These are phyloP conservation scores for Phenganax marumi DNA, from an alignment of 92 coral and sea anemone species.

Conservation along the genomic window DNA sequence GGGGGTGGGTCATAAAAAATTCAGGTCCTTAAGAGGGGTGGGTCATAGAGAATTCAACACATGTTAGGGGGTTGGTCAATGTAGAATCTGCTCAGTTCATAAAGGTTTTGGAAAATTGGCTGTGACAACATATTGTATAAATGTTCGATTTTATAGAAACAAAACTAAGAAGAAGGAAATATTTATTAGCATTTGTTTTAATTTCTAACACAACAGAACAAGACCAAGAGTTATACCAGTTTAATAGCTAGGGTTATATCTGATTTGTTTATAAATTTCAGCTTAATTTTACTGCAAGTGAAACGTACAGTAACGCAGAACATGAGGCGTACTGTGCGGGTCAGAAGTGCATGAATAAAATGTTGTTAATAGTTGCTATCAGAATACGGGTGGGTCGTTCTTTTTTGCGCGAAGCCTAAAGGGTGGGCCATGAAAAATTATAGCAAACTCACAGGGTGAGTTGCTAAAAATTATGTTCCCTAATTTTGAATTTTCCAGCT, in stretches of 20 bases:
- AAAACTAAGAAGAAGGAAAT: too few species aligned
- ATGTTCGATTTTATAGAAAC: too few species aligned
- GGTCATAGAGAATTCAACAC: too few species aligned
- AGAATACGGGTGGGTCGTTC: background rate
- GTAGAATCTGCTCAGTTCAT: too few species aligned
- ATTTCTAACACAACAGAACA: background rate
- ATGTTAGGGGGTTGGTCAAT: too few species aligned
- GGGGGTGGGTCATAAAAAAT: too few species aligned
- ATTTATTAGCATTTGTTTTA: too few species aligned
- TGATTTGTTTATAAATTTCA: background rate
- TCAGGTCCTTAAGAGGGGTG: too few species aligned
- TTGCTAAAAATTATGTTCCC: background rate
- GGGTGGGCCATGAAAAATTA: conserved; percentile 4
- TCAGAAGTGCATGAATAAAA: background rate
- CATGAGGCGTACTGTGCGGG: background rate
- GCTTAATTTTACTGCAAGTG: too few species aligned
- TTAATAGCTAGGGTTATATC: background rate
- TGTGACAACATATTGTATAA: too few species aligned
- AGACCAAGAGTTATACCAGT: background rate
- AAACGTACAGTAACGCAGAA: background rate
- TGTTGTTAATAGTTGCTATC: background rate
- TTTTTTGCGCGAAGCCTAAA: background rate
- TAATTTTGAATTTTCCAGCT: background rate
- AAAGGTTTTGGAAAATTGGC: too few species aligned
- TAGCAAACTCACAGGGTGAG: background rate